A percentile compares a stretch with the other conserved stretches of the same genome.
These are phyloP conservation scores for Galagoides demidoff DNA, from an alignment of 2,797 vertebrate species.

Conservation along the genomic window DNA sequence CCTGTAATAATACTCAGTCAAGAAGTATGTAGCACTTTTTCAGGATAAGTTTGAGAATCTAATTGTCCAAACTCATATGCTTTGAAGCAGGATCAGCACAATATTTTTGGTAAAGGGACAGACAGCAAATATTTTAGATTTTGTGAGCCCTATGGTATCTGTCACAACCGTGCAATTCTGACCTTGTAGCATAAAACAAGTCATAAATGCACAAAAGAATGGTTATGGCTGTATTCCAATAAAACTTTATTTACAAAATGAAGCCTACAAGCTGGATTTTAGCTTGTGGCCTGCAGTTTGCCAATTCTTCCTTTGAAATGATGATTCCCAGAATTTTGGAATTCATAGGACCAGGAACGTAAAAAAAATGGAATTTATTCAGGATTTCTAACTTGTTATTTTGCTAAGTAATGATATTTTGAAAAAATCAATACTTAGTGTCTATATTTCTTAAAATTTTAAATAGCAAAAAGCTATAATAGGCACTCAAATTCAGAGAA, in stretches of 20 bases:
- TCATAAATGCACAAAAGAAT: neutral
- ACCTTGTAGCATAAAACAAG: neutral
- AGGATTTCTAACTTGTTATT: slow-evolving; percentile 43
- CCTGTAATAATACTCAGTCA: too few relatives aligned
- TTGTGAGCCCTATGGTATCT: neutral
- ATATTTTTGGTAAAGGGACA: neutral
- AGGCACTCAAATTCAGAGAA: neutral
- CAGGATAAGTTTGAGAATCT: too few relatives aligned
- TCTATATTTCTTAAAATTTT: slow-evolving; percentile 14
- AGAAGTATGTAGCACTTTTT: too few relatives aligned
- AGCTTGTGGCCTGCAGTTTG: neutral
- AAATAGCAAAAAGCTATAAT: slow-evolving; percentile 16
- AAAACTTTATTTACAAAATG: slow-evolving; percentile 60
- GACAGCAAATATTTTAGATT: neutral
- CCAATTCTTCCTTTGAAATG: neutral
- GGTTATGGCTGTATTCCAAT: neutral
- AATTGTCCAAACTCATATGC: neutral
- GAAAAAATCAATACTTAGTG: slow-evolving; percentile 5
- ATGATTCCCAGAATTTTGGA: slow-evolving; percentile 3
- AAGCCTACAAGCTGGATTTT: neutral
- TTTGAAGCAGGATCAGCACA: neutral
- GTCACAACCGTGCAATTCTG: neutral
- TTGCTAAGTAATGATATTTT: slow-evolving; percentile 4
- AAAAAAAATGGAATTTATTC: slow-evolving; percentile 4
- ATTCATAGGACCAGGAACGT: neutral